Percentiles rank a stretch among this genome's conserved stretches.
phyloP scores from a whole-genome alignment of 2,113 vertebrate species.

The Ciconia maguari region DNA sequence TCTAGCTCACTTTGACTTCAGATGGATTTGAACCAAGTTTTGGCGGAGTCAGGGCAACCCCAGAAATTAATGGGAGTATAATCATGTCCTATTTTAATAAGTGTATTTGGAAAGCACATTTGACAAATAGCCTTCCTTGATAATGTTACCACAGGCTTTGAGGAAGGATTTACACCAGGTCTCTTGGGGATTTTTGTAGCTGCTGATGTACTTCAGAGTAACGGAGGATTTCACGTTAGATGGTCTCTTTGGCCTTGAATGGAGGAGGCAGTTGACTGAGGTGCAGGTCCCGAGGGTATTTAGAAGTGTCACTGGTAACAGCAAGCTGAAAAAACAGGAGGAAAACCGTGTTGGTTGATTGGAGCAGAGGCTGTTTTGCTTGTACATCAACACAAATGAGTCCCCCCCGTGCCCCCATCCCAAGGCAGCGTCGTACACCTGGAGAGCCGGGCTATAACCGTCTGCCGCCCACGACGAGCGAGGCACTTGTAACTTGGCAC shows the following conservation, averaged over 20 bases:
- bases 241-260: neutral
- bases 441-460: neutral
- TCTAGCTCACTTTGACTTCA: neutral
- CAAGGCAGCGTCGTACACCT: accelerated
- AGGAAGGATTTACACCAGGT: neutral
- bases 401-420: neutral
- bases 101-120: neutral
- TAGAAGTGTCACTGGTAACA: neutral
- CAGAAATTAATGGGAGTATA: accelerated
- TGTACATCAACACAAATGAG: neutral
- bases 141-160: neutral
- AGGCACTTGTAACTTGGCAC: neutral
- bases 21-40: accelerated
- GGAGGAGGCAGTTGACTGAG: neutral
- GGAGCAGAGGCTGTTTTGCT: neutral
- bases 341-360: neutral
- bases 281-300: neutral
- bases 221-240: accelerated
- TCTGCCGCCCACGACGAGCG: accelerated
- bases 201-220: accelerated
- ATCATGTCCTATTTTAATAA: neutral
- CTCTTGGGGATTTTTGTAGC: neutral
- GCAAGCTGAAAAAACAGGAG: neutral
- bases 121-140: neutral
- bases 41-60: neutral